Percentiles rank a stretch among this genome's conserved stretches.
phyloP scores from a whole-genome alignment of 2,888 invertebrate genomes.

The Cheilosia variabilis region DNA sequence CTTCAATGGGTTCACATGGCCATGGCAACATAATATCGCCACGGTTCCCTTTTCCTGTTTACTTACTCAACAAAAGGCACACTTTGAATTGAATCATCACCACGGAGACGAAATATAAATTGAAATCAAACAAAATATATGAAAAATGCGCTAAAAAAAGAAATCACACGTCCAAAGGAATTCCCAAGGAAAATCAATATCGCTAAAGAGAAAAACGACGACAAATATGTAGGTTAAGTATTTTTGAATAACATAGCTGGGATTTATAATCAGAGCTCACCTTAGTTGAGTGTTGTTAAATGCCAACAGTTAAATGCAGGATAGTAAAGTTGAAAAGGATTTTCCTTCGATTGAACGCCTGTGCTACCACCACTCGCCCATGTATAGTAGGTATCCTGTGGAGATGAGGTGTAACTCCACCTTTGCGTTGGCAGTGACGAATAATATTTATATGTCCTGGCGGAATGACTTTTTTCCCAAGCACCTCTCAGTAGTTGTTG shows the following conservation, averaged over 20 bases:
- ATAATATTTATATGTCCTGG: slow-evolving; percentile 19
- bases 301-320: slow-evolving; percentile 56
- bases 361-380: slow-evolving; percentile 1
- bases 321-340: slow-evolving; percentile 15
- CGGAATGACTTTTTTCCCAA: neutral
- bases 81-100: neutral
- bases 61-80: slow-evolving; percentile 46
- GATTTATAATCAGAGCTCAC: slow-evolving; percentile 31
- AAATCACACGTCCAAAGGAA: neutral
- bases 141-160: neutral
- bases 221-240: neutral
- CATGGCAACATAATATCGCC: slow-evolving; percentile 11
- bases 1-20: no score
- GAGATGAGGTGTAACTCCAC: slow-evolving; percentile 28
- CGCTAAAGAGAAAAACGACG: neutral
- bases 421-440: slow-evolving; percentile 53
- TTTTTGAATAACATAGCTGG: no score
- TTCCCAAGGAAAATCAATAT: slow-evolving; percentile 46
- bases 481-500: neutral
- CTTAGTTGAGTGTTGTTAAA: slow-evolving; percentile 31
- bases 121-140: neutral
- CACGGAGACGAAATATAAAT: neutral
- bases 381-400: slow-evolving; percentile 1
- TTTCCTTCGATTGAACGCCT: slow-evolving; percentile 23
- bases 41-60: slow-evolving; percentile 3